Conservation (phyloP, 2,113 vertebrate genomes). For the Neogale vison region DNA sequence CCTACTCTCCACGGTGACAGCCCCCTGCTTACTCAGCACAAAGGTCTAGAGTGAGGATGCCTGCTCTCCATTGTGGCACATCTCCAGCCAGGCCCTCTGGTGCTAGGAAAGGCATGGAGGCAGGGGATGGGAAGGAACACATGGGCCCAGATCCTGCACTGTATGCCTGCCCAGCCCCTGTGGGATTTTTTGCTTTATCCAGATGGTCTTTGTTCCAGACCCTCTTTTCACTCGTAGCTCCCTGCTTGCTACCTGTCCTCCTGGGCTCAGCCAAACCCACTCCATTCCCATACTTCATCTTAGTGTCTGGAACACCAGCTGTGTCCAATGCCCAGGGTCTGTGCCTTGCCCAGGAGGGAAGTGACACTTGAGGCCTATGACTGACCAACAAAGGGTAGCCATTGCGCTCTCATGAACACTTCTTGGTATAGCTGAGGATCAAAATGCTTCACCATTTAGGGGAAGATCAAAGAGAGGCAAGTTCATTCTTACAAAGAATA, state of each 20-base stretch:
- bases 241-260: background rate
- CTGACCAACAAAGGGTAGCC: background rate
- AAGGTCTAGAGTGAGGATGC: background rate
- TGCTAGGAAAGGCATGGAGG: background rate
- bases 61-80: accelerated
- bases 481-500: background rate
- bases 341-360: background rate
- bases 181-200: background rate
- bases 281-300: background rate
- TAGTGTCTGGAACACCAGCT: background rate
- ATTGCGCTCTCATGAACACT: background rate
- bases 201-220: background rate
- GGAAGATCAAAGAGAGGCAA: background rate
- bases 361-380: background rate
- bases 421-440: background rate
- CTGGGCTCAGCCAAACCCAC: background rate
- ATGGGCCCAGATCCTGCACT: too few relatives aligned
- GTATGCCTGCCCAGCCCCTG: background rate
- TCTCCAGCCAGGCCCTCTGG: background rate
- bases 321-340: background rate
- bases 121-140: background rate
- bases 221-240: background rate
- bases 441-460: background rate
- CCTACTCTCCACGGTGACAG: too few relatives aligned
- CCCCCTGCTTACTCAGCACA: background rate